These are phyloP conservation scores for Pangasius djambal DNA, from an alignment of 2,797 vertebrate species.

Conservation along the genomic window DNA sequence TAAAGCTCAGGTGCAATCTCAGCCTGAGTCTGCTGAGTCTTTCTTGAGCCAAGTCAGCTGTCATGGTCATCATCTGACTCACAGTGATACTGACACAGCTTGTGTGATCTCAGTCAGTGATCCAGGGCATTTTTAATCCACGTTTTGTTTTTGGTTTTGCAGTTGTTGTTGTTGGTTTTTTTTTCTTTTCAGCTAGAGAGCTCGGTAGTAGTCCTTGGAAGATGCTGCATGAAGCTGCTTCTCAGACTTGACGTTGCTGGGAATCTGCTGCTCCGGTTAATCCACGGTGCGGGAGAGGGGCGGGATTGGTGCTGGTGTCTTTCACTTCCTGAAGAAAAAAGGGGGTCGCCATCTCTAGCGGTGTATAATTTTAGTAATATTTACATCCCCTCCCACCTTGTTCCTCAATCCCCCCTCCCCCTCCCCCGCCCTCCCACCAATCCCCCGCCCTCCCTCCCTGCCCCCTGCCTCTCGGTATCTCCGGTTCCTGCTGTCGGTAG, in stretches of 20 bases:
- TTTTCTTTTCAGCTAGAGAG: not conserved
- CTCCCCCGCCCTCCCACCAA: not conserved
- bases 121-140: not conserved
- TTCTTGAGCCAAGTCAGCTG: not conserved
- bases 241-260: not conserved
- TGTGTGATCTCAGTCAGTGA: not conserved
- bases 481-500: constrained; percentile 16
- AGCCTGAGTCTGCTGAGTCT: not conserved
- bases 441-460: not conserved
- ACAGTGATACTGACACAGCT: not conserved
- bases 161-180: too few relatives aligned
- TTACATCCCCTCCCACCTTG: not conserved
- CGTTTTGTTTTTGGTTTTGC: not conserved
- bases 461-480: not conserved
- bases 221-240: not conserved
- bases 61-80: not conserved
- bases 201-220: too few relatives aligned
- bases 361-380: not conserved
- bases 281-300: not conserved
- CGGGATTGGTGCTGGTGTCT: constrained; percentile 27
- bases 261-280: constrained; percentile 14
- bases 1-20: not conserved
- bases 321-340: constrained; percentile 2
- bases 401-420: not conserved
- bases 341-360: not conserved